Conservation (phyloP, 2,888 invertebrate species). For the Eledona agricola region DNA sequence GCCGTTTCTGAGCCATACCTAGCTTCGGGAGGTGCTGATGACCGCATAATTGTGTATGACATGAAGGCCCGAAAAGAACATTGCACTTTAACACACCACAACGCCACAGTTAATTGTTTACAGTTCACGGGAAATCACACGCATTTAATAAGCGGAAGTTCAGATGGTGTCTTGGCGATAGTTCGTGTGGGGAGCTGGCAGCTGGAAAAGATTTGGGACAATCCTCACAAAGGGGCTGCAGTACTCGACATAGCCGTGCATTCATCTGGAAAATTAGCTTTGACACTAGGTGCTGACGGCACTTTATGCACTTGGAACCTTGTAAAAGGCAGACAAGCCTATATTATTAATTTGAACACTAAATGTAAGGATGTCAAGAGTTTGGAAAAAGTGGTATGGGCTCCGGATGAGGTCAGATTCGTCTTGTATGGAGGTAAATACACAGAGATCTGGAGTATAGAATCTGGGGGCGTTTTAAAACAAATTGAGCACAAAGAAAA, state of each 20-base stretch:
- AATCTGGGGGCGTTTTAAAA: conserved; percentile 77
- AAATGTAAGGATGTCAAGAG: conserved; percentile 65
- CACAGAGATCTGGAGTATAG: conserved; percentile 83
- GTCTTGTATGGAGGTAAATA: conserved; percentile 75
- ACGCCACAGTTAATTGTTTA: conserved; percentile 82
- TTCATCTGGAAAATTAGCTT: conserved; percentile 87
- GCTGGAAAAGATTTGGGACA: conserved; percentile 81
- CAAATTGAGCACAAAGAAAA: conserved; percentile 74
- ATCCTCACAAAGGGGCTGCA: conserved; percentile 82
- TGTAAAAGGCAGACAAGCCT: conserved; percentile 89
- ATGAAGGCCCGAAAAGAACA: conserved; percentile 80
- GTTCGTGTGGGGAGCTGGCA: conserved; percentile 87
- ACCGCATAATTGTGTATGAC: conserved; percentile 86
- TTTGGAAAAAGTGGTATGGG: conserved; percentile 67
- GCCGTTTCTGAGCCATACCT: conserved; percentile 76
- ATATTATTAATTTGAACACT: conserved; percentile 83
- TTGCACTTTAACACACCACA: conserved; percentile 82
- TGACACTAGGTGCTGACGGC: conserved; percentile 86
- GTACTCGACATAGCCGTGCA: conserved; percentile 83
- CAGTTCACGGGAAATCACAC: conserved; percentile 79
- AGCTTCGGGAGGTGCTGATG: conserved; percentile 90
- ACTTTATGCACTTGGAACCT: conserved; percentile 93
- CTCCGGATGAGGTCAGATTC: conserved; percentile 80
- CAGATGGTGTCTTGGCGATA: conserved; percentile 85
- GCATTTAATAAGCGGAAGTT: conserved; percentile 84